phyloP scores from a whole-genome alignment of 2,888 invertebrate genomes.

The Aphelenchoides bicaudatus region DNA sequence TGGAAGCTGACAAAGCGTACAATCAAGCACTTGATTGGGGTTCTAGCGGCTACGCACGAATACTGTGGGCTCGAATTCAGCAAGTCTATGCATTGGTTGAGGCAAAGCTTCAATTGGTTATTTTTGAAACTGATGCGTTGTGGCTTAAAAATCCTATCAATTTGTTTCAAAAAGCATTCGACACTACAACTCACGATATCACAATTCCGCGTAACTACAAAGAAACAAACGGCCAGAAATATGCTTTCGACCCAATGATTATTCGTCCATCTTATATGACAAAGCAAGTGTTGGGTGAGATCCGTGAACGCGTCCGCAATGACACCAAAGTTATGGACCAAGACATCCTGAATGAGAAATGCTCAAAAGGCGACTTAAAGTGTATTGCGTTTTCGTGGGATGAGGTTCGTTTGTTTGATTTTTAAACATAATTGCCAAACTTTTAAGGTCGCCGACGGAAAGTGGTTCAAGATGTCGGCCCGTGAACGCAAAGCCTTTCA shows the following conservation, averaged over 20 bases:
- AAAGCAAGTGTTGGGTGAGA: conserved; percentile 37
- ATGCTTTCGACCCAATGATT: conserved; percentile 53
- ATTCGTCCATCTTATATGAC: conserved; percentile 42
- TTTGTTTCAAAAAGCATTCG: conserved; percentile 31
- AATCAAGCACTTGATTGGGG: conserved; percentile 46
- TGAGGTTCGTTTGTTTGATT: too few species aligned
- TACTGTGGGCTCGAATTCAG: conserved; percentile 42
- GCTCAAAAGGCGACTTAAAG: conserved; percentile 39
- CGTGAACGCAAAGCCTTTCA: conserved; percentile 30
- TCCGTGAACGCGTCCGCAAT: conserved; percentile 34
- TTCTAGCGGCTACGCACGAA: conserved; percentile 41
- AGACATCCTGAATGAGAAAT: conserved; percentile 51
- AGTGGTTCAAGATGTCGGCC: conserved; percentile 52
- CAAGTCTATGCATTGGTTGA: conserved; percentile 36
- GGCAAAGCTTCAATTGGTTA: conserved; percentile 40
- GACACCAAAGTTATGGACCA: conserved; percentile 36
- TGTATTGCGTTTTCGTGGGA: conserved; percentile 50
- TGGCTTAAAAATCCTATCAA: conserved; percentile 50
- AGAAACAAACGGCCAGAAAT: conserved; percentile 26
- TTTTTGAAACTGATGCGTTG: conserved; percentile 54
- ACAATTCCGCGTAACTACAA: conserved; percentile 45
- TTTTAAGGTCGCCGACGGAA: conserved; percentile 57
- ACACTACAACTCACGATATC: conserved; percentile 33
- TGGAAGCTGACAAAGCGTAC: conserved; percentile 31
- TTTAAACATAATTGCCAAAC: too few species aligned